phyloP scores from a whole-genome alignment of 2,888 invertebrate genomes.

The Hyppa rectilinea region DNA sequence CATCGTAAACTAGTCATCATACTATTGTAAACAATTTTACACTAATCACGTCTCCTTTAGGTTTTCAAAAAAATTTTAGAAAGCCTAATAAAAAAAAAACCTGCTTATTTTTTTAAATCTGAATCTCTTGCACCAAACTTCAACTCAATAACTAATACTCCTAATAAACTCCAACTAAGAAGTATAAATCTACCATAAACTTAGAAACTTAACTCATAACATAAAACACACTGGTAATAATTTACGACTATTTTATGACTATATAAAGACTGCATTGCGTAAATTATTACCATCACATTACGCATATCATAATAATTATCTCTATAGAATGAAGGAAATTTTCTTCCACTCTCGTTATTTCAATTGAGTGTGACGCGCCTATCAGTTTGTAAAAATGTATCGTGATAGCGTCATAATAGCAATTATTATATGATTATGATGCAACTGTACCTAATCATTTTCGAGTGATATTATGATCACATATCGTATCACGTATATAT shows the following conservation, averaged over 20 bases:
- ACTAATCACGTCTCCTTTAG: background rate
- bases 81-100: background rate
- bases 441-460: slow-evolving; percentile 24
- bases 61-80: background rate
- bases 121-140: background rate
- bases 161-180: slow-evolving; percentile 16
- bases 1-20: background rate
- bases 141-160: background rate
- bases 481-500: background rate
- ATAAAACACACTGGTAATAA: slow-evolving; percentile 3
- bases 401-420: slow-evolving; percentile 26
- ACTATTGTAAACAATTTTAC: background rate
- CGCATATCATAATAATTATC: slow-evolving; percentile 17
- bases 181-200: slow-evolving; percentile 1
- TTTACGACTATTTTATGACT: slow-evolving; percentile 33
- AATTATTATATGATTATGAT: slow-evolving; percentile 16
- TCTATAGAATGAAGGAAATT: slow-evolving; percentile 34
- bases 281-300: slow-evolving; percentile 22
- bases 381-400: slow-evolving; percentile 24
- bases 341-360: slow-evolving; percentile 41
- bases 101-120: background rate
- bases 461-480: background rate
- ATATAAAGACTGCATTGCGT: slow-evolving; percentile 14
- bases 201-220: slow-evolving; percentile 20
- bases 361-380: slow-evolving; percentile 4